These are phyloP conservation scores for Gambusia holbrooki DNA, from an alignment of 2,113 vertebrate genomes.

Conservation along the genomic window DNA sequence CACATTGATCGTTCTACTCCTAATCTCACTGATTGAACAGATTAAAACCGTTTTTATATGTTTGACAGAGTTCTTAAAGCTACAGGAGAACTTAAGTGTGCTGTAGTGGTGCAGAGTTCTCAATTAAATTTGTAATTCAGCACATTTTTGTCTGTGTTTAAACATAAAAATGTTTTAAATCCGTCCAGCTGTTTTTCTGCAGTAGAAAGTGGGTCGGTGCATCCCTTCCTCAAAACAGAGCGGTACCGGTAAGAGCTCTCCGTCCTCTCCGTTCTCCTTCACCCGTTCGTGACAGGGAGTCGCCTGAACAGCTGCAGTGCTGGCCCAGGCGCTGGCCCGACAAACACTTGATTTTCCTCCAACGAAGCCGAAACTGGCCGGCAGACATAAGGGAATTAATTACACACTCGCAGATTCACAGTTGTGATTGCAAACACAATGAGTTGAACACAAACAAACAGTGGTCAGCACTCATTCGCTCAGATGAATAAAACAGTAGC, in stretches of 20 bases:
- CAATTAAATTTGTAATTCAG: no score
- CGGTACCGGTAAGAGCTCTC: background rate
- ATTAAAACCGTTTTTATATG: no score
- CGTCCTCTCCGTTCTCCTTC: background rate
- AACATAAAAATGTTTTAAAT: no score
- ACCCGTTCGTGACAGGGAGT: background rate
- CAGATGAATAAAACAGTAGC: slow-evolving; percentile 68
- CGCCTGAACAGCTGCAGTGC: background rate
- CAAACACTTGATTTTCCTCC: slow-evolving; percentile 28
- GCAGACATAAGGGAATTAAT: slow-evolving; percentile 66
- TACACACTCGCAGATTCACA: slow-evolving; percentile 58
- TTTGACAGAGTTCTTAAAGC: no score
- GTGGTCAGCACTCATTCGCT: slow-evolving; percentile 71
- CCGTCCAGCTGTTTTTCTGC: no score
- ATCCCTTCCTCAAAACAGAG: no score
- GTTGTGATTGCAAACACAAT: slow-evolving; percentile 63
- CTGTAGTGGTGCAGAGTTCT: no score
- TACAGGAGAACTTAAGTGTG: no score
- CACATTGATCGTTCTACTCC: no score
- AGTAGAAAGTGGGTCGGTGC: no score
- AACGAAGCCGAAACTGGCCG: slow-evolving; percentile 23
- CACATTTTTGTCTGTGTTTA: no score
- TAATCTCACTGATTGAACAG: no score
- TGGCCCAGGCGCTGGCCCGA: background rate
- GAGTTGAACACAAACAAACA: slow-evolving; percentile 65